Percentiles rank a stretch among this genome's conserved stretches.
Conservation (phyloP, 2,888 invertebrate species). For the Saturnia japonica region DNA sequence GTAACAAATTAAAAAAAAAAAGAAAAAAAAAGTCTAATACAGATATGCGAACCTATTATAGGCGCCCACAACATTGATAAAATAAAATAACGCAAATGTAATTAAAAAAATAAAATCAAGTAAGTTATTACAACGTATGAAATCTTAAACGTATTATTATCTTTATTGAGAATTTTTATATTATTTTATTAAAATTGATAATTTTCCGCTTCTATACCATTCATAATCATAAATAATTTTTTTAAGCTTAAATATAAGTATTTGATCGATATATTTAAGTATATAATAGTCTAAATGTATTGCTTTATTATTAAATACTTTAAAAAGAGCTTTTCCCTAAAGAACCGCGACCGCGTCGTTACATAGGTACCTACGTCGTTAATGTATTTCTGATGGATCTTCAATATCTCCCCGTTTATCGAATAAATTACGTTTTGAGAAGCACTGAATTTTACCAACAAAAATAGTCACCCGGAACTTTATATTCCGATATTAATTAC, state of each 20-base stretch:
- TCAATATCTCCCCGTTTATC: conserved; percentile 62
- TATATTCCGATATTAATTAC: neutral
- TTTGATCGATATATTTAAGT: neutral
- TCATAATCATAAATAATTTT: neutral
- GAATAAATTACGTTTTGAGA: conserved; percentile 62
- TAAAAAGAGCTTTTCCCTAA: conserved; percentile 43
- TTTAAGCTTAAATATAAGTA: no score
- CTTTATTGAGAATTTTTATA: neutral
- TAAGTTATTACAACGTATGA: no score
- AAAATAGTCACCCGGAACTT: conserved; percentile 11
- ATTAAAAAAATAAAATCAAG: no score
- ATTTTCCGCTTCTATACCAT: neutral
- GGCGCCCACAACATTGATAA: no score
- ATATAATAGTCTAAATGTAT: neutral
- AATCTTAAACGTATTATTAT: neutral
- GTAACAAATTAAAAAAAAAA: no score
- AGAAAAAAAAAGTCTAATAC: no score
- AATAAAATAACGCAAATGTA: no score
- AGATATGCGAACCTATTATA: no score
- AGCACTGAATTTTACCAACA: conserved; percentile 15
- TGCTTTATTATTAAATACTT: conserved; percentile 10
- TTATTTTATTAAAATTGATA: neutral
- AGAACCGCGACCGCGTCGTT: conserved; percentile 56
- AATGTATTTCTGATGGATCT: conserved; percentile 80
- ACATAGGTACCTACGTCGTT: conserved; percentile 52